These are phyloP conservation scores for Drosophila bipectinata DNA, from an alignment of 1,140 invertebrate species.

Conservation along the genomic window DNA sequence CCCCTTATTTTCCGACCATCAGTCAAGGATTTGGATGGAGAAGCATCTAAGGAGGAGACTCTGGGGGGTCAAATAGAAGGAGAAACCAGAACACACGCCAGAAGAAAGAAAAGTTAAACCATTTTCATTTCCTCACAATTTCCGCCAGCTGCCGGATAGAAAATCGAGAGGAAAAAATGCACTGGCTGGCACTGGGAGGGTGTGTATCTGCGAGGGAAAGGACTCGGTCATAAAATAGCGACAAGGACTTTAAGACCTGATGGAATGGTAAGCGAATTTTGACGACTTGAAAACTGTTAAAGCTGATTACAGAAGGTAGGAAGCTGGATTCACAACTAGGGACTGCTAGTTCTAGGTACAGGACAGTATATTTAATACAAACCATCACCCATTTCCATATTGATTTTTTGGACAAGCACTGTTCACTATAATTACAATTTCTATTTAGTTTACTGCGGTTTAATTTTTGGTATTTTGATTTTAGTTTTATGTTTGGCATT, in stretches of 20 bases:
- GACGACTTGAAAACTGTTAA: constrained; percentile 24
- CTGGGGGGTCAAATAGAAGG: constrained; percentile 3
- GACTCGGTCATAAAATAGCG: constrained; percentile 18
- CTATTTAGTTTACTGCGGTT: constrained; percentile 19
- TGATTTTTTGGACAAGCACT: too few species aligned
- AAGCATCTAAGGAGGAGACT: neutral
- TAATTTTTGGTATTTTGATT: constrained; percentile 32
- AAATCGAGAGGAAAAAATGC: constrained; percentile 9
- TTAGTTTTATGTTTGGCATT: constrained; percentile 24
- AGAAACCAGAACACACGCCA: constrained; percentile 1
- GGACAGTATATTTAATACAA: too few species aligned
- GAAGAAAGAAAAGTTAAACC: constrained; percentile 61
- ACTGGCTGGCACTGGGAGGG: neutral
- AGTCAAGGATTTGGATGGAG: constrained; percentile 36
- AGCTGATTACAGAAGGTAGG: constrained; percentile 6
- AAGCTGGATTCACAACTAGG: neutral
- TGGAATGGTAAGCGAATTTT: constrained; percentile 21
- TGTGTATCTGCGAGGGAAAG: constrained; percentile 1
- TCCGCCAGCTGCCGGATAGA: constrained; percentile 57
- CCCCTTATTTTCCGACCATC: constrained; percentile 17
- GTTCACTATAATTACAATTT: neutral
- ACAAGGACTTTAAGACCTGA: constrained; percentile 22
- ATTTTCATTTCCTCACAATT: constrained; percentile 77
- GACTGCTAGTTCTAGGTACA: too few species aligned
- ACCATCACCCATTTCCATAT: too few species aligned